A percentile compares a stretch with the other conserved stretches of the same genome.
Conservation (phyloP, 2,797 vertebrate genomes). For the Chrysocyon brachyurus region DNA sequence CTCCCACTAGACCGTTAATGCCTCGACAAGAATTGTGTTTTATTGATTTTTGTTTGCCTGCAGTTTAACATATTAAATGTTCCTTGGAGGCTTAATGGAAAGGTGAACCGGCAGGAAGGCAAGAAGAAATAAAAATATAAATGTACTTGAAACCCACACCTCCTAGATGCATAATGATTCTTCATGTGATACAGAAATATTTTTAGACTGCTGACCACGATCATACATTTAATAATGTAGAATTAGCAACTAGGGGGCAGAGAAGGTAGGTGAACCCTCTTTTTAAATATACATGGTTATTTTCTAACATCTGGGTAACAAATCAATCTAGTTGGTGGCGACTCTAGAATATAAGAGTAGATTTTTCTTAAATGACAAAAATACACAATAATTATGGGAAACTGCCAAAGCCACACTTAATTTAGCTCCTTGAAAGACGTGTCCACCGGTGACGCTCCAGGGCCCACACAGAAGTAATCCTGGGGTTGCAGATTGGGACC, state of each 20-base stretch:
- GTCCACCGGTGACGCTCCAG: not conserved
- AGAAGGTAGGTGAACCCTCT: not conserved
- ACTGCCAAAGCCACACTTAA: not conserved
- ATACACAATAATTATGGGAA: not conserved
- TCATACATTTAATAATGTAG: not conserved
- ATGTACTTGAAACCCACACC: not conserved
- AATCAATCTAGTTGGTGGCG: not conserved
- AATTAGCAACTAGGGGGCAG: not conserved
- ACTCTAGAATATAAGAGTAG: constrained; percentile 12
- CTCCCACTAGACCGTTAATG: not conserved
- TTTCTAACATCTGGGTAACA: not conserved
- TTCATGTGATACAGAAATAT: not conserved
- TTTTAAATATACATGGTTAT: not conserved
- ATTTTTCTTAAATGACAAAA: constrained; percentile 52
- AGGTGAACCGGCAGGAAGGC: not conserved
- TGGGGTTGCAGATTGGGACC: not conserved
- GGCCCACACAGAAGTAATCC: not conserved
- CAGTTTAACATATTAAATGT: constrained; percentile 23
- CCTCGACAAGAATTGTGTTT: constrained; percentile 23
- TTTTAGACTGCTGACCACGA: not conserved
- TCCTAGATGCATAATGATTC: not conserved
- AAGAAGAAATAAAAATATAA: constrained; percentile 59
- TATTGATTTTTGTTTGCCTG: constrained; percentile 64
- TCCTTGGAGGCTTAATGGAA: constrained; percentile 57
- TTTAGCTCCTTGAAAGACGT: not conserved